Evolutionary conservation across 2,113 vertebrate species (phyloP).

Genomic region (Sturnus vulgaris): DNA sequence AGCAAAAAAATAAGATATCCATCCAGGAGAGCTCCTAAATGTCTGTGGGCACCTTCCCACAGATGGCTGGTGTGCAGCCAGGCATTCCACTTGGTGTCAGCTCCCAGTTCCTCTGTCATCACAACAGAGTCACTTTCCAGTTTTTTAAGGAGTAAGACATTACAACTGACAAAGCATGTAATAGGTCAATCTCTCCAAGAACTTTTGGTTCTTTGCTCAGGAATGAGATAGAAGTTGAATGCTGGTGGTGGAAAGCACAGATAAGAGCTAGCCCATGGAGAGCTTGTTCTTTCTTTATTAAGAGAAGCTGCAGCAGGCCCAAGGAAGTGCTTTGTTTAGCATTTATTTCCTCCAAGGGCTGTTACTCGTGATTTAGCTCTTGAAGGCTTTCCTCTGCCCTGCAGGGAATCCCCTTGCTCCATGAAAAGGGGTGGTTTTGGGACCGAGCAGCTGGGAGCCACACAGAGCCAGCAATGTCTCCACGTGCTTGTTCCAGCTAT

Average conservation of each 20-base stretch:
- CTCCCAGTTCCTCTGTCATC: background rate
- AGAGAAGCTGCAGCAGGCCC: background rate
- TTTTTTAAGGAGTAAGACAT: background rate
- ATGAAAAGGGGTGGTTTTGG: background rate
- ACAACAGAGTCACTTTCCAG: background rate
- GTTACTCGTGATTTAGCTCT: rapidly evolving
- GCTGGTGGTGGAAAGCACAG: background rate
- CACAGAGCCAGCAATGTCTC: background rate
- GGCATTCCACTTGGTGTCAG: background rate
- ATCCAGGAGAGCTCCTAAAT: background rate
- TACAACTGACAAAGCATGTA: background rate
- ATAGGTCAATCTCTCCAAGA: background rate
- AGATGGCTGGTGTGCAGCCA: background rate
- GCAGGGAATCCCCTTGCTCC: background rate
- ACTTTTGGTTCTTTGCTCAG: background rate
- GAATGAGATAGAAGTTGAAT: background rate
- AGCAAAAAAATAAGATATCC: background rate
- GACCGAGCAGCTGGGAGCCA: background rate
- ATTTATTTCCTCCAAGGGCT: background rate
- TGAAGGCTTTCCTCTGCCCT: background rate
- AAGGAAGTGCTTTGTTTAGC: background rate
- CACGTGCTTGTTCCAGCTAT: rapidly evolving
- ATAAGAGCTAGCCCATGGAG: background rate
- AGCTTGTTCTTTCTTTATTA: background rate
- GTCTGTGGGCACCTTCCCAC: background rate